A percentile compares a stretch with the other conserved stretches of the same genome.
These are phyloP conservation scores for Ophion slaviceki DNA, from an alignment of 2,888 invertebrate genomes.

Conservation along the genomic window DNA sequence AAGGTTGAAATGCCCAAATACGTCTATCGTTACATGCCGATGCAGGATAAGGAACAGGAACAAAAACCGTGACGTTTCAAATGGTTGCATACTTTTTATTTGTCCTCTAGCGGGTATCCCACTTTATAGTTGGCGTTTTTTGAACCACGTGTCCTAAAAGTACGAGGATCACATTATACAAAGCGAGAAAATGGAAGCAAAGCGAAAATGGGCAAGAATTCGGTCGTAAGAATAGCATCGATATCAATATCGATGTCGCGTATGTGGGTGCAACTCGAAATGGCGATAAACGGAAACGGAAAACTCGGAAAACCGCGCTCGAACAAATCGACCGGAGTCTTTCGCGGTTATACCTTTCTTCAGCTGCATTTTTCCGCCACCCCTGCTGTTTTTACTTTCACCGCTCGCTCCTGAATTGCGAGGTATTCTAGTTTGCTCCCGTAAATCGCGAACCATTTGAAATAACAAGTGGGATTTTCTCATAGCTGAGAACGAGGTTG, in stretches of 20 bases:
- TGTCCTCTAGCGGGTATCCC: no score
- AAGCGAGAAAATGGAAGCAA: not conserved
- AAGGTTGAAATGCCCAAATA: no score
- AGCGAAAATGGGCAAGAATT: not conserved
- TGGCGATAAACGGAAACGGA: slow-evolving; percentile 24
- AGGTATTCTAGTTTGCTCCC: slow-evolving; percentile 31
- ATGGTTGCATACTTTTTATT: no score
- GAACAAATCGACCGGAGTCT: slow-evolving; percentile 17
- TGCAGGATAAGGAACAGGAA: no score
- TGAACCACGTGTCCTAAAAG: not conserved
- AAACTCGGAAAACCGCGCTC: slow-evolving; percentile 24
- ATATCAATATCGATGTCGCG: slow-evolving; percentile 16
- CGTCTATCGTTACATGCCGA: no score
- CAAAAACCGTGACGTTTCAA: no score
- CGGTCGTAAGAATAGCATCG: not conserved
- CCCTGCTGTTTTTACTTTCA: slow-evolving; percentile 23
- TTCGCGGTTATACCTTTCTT: slow-evolving; percentile 36
- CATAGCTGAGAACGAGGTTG: slow-evolving; percentile 14
- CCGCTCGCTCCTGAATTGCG: slow-evolving; percentile 11
- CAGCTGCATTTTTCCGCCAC: slow-evolving; percentile 24
- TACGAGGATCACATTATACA: not conserved
- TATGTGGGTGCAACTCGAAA: slow-evolving; percentile 16
- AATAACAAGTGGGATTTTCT: slow-evolving; percentile 29
- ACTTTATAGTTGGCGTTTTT: not conserved
- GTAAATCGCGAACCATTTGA: slow-evolving; percentile 28